phyloP scores from a whole-genome alignment of 2,888 invertebrate species.

The Galeruca laticollis region DNA sequence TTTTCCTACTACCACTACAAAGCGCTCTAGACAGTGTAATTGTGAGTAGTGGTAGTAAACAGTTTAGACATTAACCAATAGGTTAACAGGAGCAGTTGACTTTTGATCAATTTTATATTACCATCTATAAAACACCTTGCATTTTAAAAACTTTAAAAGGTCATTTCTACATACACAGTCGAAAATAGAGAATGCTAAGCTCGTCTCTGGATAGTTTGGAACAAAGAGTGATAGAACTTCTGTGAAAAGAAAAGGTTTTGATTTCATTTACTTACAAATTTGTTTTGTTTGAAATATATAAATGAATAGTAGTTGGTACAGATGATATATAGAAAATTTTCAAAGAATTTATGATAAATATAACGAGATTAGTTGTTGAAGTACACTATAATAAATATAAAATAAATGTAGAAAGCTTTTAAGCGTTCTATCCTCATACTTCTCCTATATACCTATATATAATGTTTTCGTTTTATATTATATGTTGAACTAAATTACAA shows the following conservation, averaged over 20 bases:
- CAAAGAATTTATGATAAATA: not conserved
- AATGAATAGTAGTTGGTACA: not conserved
- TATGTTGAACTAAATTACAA: too few relatives aligned
- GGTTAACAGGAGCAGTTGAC: not conserved
- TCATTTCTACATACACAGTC: not conserved
- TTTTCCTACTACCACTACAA: too few relatives aligned
- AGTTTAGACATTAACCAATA: too few relatives aligned
- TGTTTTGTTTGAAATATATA: conserved; percentile 9
- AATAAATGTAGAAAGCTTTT: too few relatives aligned
- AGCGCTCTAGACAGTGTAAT: too few relatives aligned
- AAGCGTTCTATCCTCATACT: too few relatives aligned
- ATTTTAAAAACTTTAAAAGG: not conserved
- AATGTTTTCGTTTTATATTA: too few relatives aligned
- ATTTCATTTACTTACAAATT: not conserved
- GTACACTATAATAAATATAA: too few relatives aligned
- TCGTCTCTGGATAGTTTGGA: not conserved
- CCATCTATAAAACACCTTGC: not conserved
- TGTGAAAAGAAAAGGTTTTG: not conserved
- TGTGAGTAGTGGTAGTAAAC: too few relatives aligned
- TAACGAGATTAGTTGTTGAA: not conserved
- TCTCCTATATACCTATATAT: too few relatives aligned
- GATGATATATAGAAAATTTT: not conserved
- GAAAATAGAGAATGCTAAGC: not conserved
- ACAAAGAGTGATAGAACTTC: conserved; percentile 2
- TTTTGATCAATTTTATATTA: not conserved